phyloP scores from a whole-genome alignment of 2,113 vertebrate species.

The Burhinus oedicnemus region DNA sequence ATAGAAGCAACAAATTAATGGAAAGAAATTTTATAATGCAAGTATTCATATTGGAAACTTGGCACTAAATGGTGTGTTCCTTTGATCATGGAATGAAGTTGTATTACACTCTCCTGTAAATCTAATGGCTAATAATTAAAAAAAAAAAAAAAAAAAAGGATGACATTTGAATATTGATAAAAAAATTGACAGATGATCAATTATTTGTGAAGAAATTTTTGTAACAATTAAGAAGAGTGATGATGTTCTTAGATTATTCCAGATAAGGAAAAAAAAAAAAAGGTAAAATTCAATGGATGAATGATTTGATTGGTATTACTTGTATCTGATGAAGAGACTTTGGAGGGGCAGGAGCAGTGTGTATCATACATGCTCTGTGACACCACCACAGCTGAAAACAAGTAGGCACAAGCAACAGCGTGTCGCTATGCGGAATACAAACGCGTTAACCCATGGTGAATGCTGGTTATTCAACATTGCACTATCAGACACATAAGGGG shows the following conservation, averaged over 20 bases:
- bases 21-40: not conserved
- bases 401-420: not conserved
- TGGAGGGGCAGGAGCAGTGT: not conserved
- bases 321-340: not conserved
- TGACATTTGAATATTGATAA: not conserved
- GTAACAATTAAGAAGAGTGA: not conserved
- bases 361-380: not conserved
- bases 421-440: not conserved
- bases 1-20: slow-evolving; percentile 4
- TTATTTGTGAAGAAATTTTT: not conserved
- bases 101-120: not conserved
- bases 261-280: not conserved
- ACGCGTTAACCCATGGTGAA: not conserved
- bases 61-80: not conserved
- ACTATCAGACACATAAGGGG: not conserved
- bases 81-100: not conserved
- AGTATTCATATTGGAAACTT: slow-evolving; percentile 32
- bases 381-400: not conserved
- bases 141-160: not conserved
- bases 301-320: not conserved
- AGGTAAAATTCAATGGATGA: not conserved
- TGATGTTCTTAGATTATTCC: not conserved
- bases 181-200: not conserved
- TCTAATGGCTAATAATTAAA: not conserved
- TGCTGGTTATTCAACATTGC: not conserved